A percentile compares a stretch with the other conserved stretches of the same genome.
phyloP scores from a whole-genome alignment of 1,140 invertebrate genomes.

The Neodiprion lecontei region DNA sequence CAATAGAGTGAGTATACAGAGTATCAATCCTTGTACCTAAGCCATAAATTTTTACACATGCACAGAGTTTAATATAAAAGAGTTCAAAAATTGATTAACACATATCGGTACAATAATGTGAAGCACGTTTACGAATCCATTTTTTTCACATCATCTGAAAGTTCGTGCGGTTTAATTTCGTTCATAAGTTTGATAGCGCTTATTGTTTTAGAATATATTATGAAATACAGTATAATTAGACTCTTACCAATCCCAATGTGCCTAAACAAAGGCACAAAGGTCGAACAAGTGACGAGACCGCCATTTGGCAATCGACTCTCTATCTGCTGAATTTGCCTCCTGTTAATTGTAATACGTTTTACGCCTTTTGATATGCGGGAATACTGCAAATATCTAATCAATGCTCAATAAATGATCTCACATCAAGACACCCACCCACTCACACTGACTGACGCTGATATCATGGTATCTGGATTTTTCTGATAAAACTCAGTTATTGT shows the following conservation, averaged over 20 bases:
- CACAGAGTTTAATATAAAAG: neutral
- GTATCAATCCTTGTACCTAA: slow-evolving; percentile 1
- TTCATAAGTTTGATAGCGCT: no score
- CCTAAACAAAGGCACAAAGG: slow-evolving; percentile 1
- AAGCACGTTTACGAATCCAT: no score
- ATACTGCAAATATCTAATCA: neutral
- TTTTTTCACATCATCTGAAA: no score
- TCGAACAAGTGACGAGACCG: neutral
- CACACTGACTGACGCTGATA: slow-evolving; percentile 3
- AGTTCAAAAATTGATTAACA: no score
- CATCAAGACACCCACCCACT: neutral
- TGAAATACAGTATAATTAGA: neutral
- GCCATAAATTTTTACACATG: neutral
- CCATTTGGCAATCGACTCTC: neutral
- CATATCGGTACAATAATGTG: no score
- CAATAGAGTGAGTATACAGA: neutral
- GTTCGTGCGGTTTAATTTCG: no score
- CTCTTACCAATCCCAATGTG: neutral
- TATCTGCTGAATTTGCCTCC: no score
- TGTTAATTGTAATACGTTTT: no score
- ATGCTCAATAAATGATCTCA: slow-evolving; percentile 2
- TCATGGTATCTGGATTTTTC: neutral
- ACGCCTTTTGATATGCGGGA: neutral
- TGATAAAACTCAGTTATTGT: neutral
- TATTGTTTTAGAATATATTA: no score